phyloP scores from a whole-genome alignment of 1,140 invertebrate species.

The Pemphigus obesinymphae region DNA sequence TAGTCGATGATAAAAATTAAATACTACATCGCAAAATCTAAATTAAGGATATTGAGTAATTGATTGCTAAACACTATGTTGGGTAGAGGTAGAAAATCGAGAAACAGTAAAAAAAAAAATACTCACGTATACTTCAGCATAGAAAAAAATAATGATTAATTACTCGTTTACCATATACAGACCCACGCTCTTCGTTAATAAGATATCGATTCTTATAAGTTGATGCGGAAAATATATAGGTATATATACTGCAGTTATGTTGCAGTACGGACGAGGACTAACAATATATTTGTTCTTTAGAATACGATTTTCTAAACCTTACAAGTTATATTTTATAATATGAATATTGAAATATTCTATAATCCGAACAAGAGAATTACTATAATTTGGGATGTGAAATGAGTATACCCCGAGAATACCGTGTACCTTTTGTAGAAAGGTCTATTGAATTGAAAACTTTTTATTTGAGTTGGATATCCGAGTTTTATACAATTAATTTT shows the following conservation, averaged over 20 bases:
- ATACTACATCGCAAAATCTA: background rate
- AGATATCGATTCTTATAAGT: background rate
- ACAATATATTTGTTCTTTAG: background rate
- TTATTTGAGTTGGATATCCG: background rate
- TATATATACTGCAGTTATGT: no score
- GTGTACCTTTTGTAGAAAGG: background rate
- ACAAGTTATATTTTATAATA: no score
- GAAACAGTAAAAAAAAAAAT: background rate
- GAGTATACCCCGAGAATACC: background rate
- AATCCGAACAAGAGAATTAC: background rate
- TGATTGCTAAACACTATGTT: background rate
- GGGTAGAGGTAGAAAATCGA: background rate
- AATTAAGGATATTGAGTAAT: background rate
- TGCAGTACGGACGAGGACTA: background rate
- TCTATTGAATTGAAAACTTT: background rate
- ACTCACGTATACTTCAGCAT: background rate
- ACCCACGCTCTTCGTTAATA: background rate
- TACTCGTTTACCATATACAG: background rate
- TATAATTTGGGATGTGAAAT: background rate
- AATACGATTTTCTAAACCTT: background rate
- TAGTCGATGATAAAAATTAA: background rate
- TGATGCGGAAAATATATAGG: background rate
- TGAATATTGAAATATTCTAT: background rate
- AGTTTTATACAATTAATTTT: background rate
- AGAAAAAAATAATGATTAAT: slow-evolving; percentile 1